A percentile compares a stretch with the other conserved stretches of the same genome.
Conservation (phyloP, 2,888 invertebrate genomes). For the Crematogaster levior region DNA sequence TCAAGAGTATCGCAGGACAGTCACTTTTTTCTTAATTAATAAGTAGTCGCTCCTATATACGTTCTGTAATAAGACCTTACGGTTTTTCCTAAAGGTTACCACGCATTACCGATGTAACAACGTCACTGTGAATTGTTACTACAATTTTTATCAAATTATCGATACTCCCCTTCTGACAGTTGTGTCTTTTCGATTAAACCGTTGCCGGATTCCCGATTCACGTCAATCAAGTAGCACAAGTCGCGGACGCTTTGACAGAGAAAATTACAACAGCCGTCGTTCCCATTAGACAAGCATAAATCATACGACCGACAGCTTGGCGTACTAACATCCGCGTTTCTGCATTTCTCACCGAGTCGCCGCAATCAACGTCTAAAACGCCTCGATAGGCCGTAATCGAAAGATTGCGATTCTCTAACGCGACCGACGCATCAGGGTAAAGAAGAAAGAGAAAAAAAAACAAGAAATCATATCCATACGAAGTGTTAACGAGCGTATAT, state of each 20-base stretch:
- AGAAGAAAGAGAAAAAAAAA: neutral
- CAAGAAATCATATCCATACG: conserved; percentile 35
- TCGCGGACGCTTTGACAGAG: conserved; percentile 17
- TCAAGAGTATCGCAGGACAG: conserved; percentile 19
- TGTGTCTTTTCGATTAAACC: conserved; percentile 20
- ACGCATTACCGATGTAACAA: neutral
- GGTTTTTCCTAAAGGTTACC: conserved; percentile 30
- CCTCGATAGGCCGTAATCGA: neutral
- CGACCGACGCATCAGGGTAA: neutral
- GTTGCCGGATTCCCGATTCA: neutral
- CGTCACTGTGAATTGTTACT: neutral
- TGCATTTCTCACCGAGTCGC: conserved; percentile 52
- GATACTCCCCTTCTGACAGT: neutral
- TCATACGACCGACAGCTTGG: conserved; percentile 27
- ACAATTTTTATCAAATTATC: neutral
- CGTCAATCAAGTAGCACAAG: conserved; percentile 28
- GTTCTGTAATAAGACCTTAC: neutral
- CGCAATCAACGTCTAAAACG: neutral
- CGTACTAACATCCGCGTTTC: conserved; percentile 17
- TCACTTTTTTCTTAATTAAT: conserved; percentile 38
- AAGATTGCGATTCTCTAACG: conserved; percentile 2
- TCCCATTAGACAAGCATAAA: conserved; percentile 42
- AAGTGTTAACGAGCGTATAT: conserved; percentile 63
- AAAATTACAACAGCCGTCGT: conserved; percentile 38
- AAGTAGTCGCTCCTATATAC: neutral